Conservation (phyloP, 2,888 invertebrate species). For the Drosophila paramelanica region DNA sequence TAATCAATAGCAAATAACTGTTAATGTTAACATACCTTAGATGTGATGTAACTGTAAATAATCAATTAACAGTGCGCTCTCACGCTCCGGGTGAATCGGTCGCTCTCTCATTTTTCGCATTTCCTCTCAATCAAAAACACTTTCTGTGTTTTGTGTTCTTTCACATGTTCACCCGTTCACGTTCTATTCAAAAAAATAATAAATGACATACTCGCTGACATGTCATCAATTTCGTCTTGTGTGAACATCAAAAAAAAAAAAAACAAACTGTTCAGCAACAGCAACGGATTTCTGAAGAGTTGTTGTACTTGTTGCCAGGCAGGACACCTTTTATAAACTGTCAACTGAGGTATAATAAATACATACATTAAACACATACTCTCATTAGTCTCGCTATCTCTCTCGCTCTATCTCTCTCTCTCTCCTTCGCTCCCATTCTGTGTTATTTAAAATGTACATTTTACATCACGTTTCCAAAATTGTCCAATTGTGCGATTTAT, state of each 20-base stretch:
- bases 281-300: too few species aligned
- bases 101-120: background rate
- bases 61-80: background rate
- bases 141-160: background rate
- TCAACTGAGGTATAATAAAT: background rate
- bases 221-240: background rate
- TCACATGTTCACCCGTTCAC: background rate
- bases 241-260: too few species aligned
- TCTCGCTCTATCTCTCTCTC: background rate
- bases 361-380: background rate
- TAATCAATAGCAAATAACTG: background rate
- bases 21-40: background rate
- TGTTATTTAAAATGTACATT: background rate
- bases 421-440: background rate
- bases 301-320: background rate
- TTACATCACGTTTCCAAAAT: background rate
- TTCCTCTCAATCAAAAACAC: background rate
- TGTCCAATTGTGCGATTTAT: slow-evolving; percentile 14
- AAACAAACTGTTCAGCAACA: too few species aligned
- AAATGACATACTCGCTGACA: background rate
- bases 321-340: background rate
- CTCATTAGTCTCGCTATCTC: slow-evolving; percentile 1
- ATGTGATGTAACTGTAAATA: background rate
- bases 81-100: background rate
- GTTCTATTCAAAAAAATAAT: too few species aligned